Evolutionary conservation across 2,113 vertebrate species (phyloP), one percentile per base, ranked within the genome.

Genomic region (Triplophysa rosa): DNA sequence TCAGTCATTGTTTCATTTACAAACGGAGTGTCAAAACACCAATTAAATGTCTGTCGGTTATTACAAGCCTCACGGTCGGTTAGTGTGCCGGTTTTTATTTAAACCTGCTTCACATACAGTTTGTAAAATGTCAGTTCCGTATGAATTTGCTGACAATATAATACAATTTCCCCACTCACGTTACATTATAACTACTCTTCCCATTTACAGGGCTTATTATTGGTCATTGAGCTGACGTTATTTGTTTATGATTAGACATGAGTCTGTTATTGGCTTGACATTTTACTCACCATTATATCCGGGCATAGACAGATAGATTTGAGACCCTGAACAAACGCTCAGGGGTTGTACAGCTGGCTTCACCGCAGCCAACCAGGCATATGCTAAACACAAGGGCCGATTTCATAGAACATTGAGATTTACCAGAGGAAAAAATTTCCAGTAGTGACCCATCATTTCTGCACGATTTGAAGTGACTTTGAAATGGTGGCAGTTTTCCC

Each of bases 381-480:
- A 62, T 52, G 52, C n/a, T 37, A 42, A 64, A 72, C 33, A 29
- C 67, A 67, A 17, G 62, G 9, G 54, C 21, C 7, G 16, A 67
- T 37, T 77, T 77, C 23, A 61, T 21, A 26, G 64, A 64, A 54
- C n/a, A 49, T 19, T 82, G 23, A 73, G 66, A 74, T 82, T 78
- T 78, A 71, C 58, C 67, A 67, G 52, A 67, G 23, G 42, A 45
- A 24, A 52, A 59, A 73, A 52, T 26, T 33, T 67, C 74, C 12
- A 8, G 26, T 4, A 33, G 76, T 56, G 61, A 61, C 49, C 74
- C 67, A 72, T 82, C 24, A 82, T 68, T 81, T 81, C 52, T 74
- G 56, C 67, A 62, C 68, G 79, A 75, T 59, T 74, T 67, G 54
- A 75, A 49, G 63, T 67, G 64, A 59, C 52, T 45, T 45, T 75